Base-by-base conservation (phyloP, 2,888 invertebrate genomes). In the Eudemis profundana region DNA sequence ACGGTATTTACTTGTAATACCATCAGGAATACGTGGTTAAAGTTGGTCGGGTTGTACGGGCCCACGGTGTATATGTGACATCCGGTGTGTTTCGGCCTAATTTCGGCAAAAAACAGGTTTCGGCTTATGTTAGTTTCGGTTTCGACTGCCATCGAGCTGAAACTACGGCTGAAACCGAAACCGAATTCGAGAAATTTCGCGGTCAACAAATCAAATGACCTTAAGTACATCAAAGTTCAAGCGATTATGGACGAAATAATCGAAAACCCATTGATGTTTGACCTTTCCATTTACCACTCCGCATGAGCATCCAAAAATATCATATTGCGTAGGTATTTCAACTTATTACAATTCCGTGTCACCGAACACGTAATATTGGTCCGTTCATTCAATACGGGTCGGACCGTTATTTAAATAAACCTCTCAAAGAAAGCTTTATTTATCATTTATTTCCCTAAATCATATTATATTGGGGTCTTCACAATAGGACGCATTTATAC, bases 371-470 rank as follows among this genome's bases (percentile, higher is more conserved):
- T 44, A 54, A 54, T 54, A 56, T 56, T 42, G 29, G 56, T 10
- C 33, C 2, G 3, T 54, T 42, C 44, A 29, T 56, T 56, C 56
- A 56, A 54, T 56, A 56, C 29, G 15, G 23, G 42, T 27, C 40
- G 21, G 63, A 49, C 63, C 63, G 49, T 23, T 33, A 63, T 63
- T 50, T 63, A 57, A 57, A 63, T 63, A 57, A 61, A 51, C 15
- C 50, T 54, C 51, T 51, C 59, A 44, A 59, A 51, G 59, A 36
- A 47, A 21, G 50, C 17, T 64, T 64, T 64, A 64, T 64, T 59
- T 59, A 57, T 23, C 59, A 44, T 64, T 64, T 64, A 51, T 59
- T 57, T 51, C 27, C 64, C 59, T 46, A 64, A 51, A 64, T 64
- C 51, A 59, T 64, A 59, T 64, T 59, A 59, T 29, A 59, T 59